Evolutionary conservation across 2,888 invertebrate genomes (phyloP).

Genomic region (Amiota communis): DNA sequence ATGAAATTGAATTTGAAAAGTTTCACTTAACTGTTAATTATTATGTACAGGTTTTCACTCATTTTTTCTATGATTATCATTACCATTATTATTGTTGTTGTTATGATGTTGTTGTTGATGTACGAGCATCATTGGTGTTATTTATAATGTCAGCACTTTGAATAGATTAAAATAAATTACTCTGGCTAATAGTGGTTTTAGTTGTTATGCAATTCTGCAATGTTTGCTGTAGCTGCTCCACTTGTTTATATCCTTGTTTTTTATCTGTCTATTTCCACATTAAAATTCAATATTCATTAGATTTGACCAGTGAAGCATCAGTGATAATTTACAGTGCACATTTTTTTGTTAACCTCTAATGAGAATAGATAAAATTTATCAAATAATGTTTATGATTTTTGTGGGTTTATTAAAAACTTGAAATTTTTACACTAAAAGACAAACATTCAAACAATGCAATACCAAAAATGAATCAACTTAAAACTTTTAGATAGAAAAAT

Average conservation of each 20-base stretch:
- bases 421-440: no score
- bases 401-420: no score
- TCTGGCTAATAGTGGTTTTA: not conserved
- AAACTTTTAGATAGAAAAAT: no score
- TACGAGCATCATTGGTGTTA: not conserved
- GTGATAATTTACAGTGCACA: no score
- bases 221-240: no score
- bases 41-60: constrained; percentile 33
- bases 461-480: no score
- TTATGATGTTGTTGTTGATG: not conserved
- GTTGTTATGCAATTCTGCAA: not conserved
- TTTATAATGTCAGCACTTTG: not conserved
- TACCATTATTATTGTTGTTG: not conserved
- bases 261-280: not conserved
- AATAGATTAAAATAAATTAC: constrained; percentile 17
- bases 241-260: not conserved
- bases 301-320: no score
- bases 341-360: no score
- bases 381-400: no score
- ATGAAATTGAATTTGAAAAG: constrained; percentile 47
- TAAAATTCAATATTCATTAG: no score
- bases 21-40: constrained; percentile 43
- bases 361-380: no score
- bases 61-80: not conserved
- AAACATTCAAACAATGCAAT: no score